phyloP scores from a whole-genome alignment of 2,888 invertebrate genomes.

The Willowsia nigromaculata region DNA sequence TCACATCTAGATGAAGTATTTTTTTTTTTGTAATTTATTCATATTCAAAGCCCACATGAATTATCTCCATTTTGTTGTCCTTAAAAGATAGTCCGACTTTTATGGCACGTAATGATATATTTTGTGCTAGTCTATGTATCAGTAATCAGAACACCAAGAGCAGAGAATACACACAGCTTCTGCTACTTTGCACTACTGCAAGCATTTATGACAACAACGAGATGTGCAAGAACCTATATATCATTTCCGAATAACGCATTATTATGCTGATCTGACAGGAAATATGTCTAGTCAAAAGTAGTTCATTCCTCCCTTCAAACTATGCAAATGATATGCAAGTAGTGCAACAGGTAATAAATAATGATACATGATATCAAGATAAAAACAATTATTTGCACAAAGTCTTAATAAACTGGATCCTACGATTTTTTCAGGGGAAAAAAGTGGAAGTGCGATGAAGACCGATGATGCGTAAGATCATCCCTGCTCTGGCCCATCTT shows the following conservation, averaged over 20 bases:
- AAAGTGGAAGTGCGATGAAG: background rate
- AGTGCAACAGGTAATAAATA: slow-evolving; percentile 31
- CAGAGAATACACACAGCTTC: background rate
- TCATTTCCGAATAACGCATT: slow-evolving; percentile 10
- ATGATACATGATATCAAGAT: slow-evolving; percentile 37
- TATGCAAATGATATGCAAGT: slow-evolving; percentile 28
- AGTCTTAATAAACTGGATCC: slow-evolving; percentile 28
- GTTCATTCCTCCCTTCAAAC: background rate
- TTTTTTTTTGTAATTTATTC: slow-evolving; percentile 7
- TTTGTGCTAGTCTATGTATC: background rate
- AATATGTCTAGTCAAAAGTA: slow-evolving; percentile 27
- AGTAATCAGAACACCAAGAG: background rate
- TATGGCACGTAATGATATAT: slow-evolving; percentile 36
- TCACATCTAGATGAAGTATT: slow-evolving; percentile 24
- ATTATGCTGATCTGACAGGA: slow-evolving; percentile 1
- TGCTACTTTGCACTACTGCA: background rate
- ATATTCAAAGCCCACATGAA: slow-evolving; percentile 33
- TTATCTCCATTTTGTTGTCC: slow-evolving; percentile 33
- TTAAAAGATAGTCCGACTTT: slow-evolving; percentile 35
- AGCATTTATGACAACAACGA: background rate
- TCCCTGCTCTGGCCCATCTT: background rate
- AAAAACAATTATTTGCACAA: slow-evolving; percentile 46
- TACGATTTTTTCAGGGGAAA: background rate
- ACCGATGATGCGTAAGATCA: background rate
- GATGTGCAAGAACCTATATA: background rate